Base-by-base conservation (phyloP, 2,888 invertebrate species). In the Ormia ochracea region DNA sequence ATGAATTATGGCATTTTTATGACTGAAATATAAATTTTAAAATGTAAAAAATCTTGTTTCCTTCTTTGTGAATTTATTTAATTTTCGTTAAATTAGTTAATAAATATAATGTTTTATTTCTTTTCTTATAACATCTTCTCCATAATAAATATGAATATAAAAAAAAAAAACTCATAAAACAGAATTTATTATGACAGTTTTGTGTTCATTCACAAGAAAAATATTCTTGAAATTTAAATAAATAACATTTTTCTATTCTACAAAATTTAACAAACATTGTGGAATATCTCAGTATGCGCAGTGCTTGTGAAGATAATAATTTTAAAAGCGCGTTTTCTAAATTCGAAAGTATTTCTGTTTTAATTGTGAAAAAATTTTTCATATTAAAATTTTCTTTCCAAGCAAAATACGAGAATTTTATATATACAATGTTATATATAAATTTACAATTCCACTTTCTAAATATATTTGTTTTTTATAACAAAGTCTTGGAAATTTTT, bases 171-270 rank as follows among this genome's bases (percentile, higher is more conserved):
- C 54, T 66, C 75, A 80, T 72, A 80, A 80, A 80, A 76, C 59
- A 76, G 61, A 80, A 80, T 80, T 76, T 80, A 80, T 80, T 80
- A 80, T 80, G 80, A 76, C 80, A 80, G 80, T 50, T 63, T 68
- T 70, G 65, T 66, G 38, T 58, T 70, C 56, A 58, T 69, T 75
- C 45, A 54, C 66, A 63, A 76, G 66, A 68, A 38, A 48, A 75
- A 70, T 68, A 59, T 70, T 72, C 43, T 76, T 17, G 7, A 80
- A 75, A 76, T 76, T 80, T 72, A 72, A 75, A 80, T 63, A 66
- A 65, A 65, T 74, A 19, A 48, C 19, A 63, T 63, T 36, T 36
- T 33, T 36, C n/a, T 63, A n/a, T 61, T 58, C 17, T 23, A 28
- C 31, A 31, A 36, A 50, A 66, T 43, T 33, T 21, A 59, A 56